A percentile compares a stretch with the other conserved stretches of the same genome.
These are phyloP conservation scores for Sweltsa coloradensis DNA, from an alignment of 1,140 invertebrate genomes.

Conservation along the genomic window DNA sequence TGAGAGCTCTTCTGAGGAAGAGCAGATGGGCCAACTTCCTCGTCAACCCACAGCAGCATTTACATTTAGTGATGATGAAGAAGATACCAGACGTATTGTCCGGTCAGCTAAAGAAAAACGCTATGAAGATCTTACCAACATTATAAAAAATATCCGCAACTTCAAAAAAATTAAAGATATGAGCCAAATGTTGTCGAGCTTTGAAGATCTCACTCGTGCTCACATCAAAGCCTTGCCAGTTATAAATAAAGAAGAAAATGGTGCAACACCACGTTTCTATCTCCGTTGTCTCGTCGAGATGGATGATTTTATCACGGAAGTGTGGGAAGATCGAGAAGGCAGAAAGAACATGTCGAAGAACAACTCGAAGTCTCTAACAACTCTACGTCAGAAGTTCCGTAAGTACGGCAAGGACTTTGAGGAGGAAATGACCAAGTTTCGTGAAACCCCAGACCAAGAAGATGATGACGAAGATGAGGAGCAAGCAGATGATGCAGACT, in stretches of 20 bases:
- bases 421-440: constrained; percentile 68
- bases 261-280: constrained; percentile 85
- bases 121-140: constrained; percentile 85
- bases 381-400: constrained; percentile 86
- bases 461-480: constrained; percentile 74
- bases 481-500: constrained; percentile 39
- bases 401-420: constrained; percentile 97
- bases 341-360: no score
- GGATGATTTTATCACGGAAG: constrained; percentile 88
- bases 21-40: constrained; percentile 38
- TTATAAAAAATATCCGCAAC: constrained; percentile 88
- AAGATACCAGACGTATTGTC: constrained; percentile 91
- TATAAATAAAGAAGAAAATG: constrained; percentile 86
- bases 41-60: constrained; percentile 47
- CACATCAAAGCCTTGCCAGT: constrained; percentile 87
- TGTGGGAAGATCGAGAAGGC: constrained; percentile 73
- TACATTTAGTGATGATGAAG: constrained; percentile 90
- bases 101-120: constrained; percentile 96
- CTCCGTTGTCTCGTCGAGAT: constrained; percentile 79
- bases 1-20: constrained; percentile 72
- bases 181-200: constrained; percentile 83
- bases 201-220: constrained; percentile 81
- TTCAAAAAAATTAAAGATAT: constrained; percentile 98
- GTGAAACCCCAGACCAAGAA: constrained; percentile 85
- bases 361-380: constrained; percentile 86